Evolutionary conservation across 2,888 invertebrate species (phyloP).

Genomic region (Eupeodes latifasciatus): DNA sequence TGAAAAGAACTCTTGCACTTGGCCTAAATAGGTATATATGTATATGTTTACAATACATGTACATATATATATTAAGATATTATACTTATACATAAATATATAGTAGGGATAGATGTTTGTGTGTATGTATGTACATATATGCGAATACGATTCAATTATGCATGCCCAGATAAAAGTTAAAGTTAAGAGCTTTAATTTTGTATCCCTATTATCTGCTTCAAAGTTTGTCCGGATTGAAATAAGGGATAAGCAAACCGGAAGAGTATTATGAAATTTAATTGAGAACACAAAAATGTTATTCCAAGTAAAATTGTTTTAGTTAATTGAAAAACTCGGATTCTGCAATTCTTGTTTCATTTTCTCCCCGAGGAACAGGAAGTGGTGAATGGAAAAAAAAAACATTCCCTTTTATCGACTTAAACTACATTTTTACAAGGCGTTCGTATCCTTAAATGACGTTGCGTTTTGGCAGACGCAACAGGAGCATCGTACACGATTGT

Average conservation of each 20-base stretch:
- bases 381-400: background rate
- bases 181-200: constrained; percentile 59
- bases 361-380: constrained; percentile 21
- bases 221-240: constrained; percentile 30
- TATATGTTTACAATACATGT: background rate
- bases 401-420: constrained; percentile 19
- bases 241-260: constrained; percentile 41
- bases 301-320: constrained; percentile 37
- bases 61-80: too few species aligned
- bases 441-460: constrained; percentile 20
- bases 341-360: constrained; percentile 29
- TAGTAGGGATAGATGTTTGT: background rate
- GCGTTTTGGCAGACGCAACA: constrained; percentile 36
- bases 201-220: constrained; percentile 48
- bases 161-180: constrained; percentile 37
- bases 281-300: constrained; percentile 34
- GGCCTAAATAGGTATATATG: constrained; percentile 39
- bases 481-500: background rate
- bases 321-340: constrained; percentile 41
- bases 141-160: constrained; percentile 43
- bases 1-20: constrained; percentile 47
- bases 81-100: too few species aligned
- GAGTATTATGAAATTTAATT: constrained; percentile 48
- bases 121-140: background rate
- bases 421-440: constrained; percentile 38